Base-by-base conservation (phyloP, 2,888 invertebrate genomes). In the Pantelozetes paolii region DNA sequence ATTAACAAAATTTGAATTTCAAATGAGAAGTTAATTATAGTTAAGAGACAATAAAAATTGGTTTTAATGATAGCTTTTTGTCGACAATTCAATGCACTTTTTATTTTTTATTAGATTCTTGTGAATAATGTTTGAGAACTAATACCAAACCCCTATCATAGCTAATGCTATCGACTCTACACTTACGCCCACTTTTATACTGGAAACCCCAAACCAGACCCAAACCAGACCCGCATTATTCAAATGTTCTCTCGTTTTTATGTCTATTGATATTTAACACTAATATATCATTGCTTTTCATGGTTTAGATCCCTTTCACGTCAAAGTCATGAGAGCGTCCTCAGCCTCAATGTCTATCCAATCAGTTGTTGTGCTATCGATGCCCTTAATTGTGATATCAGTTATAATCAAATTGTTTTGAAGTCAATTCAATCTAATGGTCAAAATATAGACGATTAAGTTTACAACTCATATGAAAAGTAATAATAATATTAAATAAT, bases 271-370 rank as follows among this genome's bases (percentile, higher is more conserved):
- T 30, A 69, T 15, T 23, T 28, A 20, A 30, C 32, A 23, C 67
- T 67, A 42, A 69, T 69, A 26, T 69, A 69, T 69, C 45, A 54
- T 30, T 45, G 18, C 13, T 71, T 67, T 26, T 23, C 5, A 20
- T 67, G 67, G 20, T 30, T 40, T 20, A 71, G 71, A 71, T 57
- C 36, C 71, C 45, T 72, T 72, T 62, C 40, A 57, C 32, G 72
- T 72, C 59, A 72, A 59, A 59, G n/a, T 18, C 15, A 72, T 62
- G 42, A n/a, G 72, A 36, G 40, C 59, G 42, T 32, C 62, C 23
- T 57, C 72, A 54, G 26, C 48, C 2, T 54, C 71, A 18, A 45
- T n/a, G n/a, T 54, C 48, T 15, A 71, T 11, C n/a, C 0, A 6
- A 23, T 50, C 36, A 8, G 8, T 28, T 18, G 28, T 20, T 8